These are phyloP conservation scores for Gerris buenoi DNA, from an alignment of 1,140 invertebrate genomes.

Conservation along the genomic window DNA sequence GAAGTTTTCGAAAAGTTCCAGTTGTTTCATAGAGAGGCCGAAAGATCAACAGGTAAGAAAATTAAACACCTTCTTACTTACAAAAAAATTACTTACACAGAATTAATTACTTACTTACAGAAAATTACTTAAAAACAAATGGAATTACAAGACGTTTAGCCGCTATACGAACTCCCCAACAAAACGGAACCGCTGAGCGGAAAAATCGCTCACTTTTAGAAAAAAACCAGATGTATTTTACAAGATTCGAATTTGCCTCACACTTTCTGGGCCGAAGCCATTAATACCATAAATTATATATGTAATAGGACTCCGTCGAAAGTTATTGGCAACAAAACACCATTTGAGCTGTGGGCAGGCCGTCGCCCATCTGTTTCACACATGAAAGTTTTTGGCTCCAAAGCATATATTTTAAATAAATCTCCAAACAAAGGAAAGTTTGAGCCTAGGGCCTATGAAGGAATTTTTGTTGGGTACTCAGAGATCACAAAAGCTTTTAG, in stretches of 20 bases:
- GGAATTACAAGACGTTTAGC: slow-evolving; percentile 11
- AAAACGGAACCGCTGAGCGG: slow-evolving; percentile 30
- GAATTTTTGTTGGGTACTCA: background rate
- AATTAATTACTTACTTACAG: slow-evolving; percentile 1
- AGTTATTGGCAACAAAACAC: slow-evolving; percentile 24
- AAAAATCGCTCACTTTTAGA: slow-evolving; percentile 26
- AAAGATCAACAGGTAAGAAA: slow-evolving; percentile 5
- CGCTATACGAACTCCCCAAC: slow-evolving; percentile 26
- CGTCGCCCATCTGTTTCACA: slow-evolving; percentile 26
- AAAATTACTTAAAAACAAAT: slow-evolving; percentile 1
- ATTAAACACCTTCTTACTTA: slow-evolving; percentile 15
- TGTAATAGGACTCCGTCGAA: slow-evolving; percentile 25
- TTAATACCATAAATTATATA: slow-evolving; percentile 29
- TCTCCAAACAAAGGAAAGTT: background rate
- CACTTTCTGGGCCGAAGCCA: slow-evolving; percentile 20
- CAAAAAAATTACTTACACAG: slow-evolving; percentile 27
- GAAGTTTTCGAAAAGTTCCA: slow-evolving; percentile 5
- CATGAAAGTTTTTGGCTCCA: slow-evolving; percentile 21
- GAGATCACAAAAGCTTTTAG: background rate
- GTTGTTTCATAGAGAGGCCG: slow-evolving; percentile 3
- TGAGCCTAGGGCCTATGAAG: background rate
- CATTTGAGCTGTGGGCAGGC: slow-evolving; percentile 21
- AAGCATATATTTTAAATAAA: background rate
- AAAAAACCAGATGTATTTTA: slow-evolving; percentile 24
- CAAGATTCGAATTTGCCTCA: slow-evolving; percentile 18